phyloP scores from a whole-genome alignment of 2,113 vertebrate species.

The Channa maculata region DNA sequence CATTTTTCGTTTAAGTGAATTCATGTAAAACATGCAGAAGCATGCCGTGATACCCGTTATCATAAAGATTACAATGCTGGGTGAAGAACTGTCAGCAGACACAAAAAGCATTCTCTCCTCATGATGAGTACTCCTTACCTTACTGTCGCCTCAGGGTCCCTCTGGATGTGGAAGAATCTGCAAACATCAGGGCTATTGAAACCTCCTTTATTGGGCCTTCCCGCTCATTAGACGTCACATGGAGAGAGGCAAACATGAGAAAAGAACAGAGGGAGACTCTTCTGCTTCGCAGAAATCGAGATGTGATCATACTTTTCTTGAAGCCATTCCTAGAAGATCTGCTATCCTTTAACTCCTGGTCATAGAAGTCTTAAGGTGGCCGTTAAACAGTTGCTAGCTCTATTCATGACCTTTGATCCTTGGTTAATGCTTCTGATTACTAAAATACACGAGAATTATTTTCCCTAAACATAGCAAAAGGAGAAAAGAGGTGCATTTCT shows the following conservation, averaged over 20 bases:
- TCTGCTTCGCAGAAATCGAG: neutral
- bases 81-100: neutral
- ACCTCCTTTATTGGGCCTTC: neutral
- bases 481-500: neutral
- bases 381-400: constrained; percentile 33
- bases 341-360: constrained; percentile 48
- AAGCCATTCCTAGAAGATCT: neutral
- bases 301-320: neutral
- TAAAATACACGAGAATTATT: neutral
- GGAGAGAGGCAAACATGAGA: neutral
- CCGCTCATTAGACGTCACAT: neutral
- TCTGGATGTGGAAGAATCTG: constrained; percentile 1
- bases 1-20: too few relatives aligned
- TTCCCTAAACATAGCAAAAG: neutral
- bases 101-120: neutral
- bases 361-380: neutral
- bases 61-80: too few relatives aligned
- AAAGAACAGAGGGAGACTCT: neutral
- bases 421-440: neutral
- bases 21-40: too few relatives aligned
- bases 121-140: constrained; percentile 7
- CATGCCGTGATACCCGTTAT: too few relatives aligned
- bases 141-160: neutral
- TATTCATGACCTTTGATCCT: constrained; percentile 23
- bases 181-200: neutral